Percentiles rank a stretch among this genome's conserved stretches.
Conservation (phyloP, 2,888 invertebrate genomes). For the Acholoe squamosa region DNA sequence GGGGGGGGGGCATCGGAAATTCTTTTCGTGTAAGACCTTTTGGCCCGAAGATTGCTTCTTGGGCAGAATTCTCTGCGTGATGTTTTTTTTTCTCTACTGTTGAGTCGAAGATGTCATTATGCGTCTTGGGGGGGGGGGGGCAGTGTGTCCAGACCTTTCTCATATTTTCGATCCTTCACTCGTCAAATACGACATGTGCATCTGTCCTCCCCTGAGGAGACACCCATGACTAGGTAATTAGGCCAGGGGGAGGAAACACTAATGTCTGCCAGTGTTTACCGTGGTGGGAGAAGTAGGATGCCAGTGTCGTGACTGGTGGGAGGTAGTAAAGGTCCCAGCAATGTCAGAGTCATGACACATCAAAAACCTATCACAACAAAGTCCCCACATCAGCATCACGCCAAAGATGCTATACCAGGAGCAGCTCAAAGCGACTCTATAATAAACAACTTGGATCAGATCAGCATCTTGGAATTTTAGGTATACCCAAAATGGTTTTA, state of each 20-base stretch:
- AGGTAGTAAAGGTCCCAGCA: not conserved
- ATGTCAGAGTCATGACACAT: constrained; percentile 5
- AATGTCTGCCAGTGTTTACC: not conserved
- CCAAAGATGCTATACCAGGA: not conserved
- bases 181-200: not conserved
- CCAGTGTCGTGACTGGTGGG: not conserved
- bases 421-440: not conserved
- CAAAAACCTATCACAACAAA: constrained; percentile 23
- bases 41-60: too few species aligned
- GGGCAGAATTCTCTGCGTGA: too few species aligned
- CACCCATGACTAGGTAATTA: not conserved
- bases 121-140: constrained; percentile 23
- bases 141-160: not conserved
- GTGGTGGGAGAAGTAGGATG: not conserved
- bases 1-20: too few species aligned
- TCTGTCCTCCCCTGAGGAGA: not conserved
- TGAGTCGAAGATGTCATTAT: too few species aligned
- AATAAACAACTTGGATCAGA: too few species aligned
- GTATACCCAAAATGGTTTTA: too few species aligned
- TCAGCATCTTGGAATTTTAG: too few species aligned
- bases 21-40: too few species aligned
- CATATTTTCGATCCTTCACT: too few species aligned
- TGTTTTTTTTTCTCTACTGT: too few species aligned
- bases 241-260: constrained; percentile 20
- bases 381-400: not conserved